Base-by-base conservation (phyloP, 2,888 invertebrate species). In the Parnassius orleans region DNA sequence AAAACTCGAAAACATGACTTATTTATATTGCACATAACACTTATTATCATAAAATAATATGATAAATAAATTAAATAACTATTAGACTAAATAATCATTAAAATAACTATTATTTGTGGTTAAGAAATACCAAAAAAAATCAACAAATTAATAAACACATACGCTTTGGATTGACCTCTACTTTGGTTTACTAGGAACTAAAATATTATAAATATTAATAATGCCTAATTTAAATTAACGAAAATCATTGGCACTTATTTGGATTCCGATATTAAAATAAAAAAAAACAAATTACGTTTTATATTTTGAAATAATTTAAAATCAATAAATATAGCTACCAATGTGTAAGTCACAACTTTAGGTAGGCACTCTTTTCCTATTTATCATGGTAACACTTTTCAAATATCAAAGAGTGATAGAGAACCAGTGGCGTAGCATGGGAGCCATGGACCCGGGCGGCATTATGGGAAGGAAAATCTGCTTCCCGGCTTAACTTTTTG, bases 101-200 rank as follows among this genome's bases (percentile, higher is more conserved):
- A 44, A 12, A 48, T 15, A 48, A 44, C 10, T 53, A 44, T 11
- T 19, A 15, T 9, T 15, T 54, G 43, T 9, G 1, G 7, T 46
- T 14, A 15, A 48, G 15, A 74, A 48, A 48, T 14, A 74, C 72
- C 69, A 71, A 71, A 69, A 64, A 67, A 53, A 61, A 55, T 53
- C 56, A 61, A 55, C 55, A 65, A 71, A 66, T 66, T 66, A 64
- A 59, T 60, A 66, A 66, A 65, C 61, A 66, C 47, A 56, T 57
- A 65, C 60, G 65, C 71, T 71, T 72, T 72, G 72, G 69, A 69
- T 59, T 64, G 60, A 66, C 41, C 67, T 63, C 71, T 73, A 77
- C 72, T 79, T 79, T 79, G 80, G 79, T 72, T 73, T 66, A 61
- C 65, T 75, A 78, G 79, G 79, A 79, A 81, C 79, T 67, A 71